Conservation (phyloP, 1,140 invertebrate species). For the Leptopilina clavipes region DNA sequence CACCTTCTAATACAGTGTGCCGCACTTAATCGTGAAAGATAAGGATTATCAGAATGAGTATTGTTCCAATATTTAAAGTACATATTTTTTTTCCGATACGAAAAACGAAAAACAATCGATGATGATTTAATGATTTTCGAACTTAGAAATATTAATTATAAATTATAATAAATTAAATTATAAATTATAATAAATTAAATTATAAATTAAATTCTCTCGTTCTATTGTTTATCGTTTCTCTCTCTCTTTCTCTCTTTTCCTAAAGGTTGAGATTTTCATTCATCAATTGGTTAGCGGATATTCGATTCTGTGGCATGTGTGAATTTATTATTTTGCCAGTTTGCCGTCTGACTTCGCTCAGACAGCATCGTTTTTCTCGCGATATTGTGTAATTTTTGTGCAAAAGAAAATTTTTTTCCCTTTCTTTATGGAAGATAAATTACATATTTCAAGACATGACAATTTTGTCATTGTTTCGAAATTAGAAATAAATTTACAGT, state of each 20-base stretch:
- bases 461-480: too few relatives aligned
- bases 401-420: background rate
- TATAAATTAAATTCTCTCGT: too few relatives aligned
- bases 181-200: background rate
- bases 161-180: background rate
- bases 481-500: too few relatives aligned
- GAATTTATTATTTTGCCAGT: background rate
- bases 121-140: background rate
- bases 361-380: background rate
- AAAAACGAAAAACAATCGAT: background rate
- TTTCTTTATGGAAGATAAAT: too few relatives aligned
- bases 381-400: background rate
- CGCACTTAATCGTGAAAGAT: background rate
- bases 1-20: background rate
- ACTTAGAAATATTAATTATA: background rate
- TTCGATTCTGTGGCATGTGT: background rate
- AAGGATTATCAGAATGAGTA: background rate
- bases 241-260: too few relatives aligned
- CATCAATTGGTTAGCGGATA: background rate
- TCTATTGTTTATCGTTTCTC: background rate
- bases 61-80: background rate
- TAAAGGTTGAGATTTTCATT: background rate
- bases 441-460: too few relatives aligned
- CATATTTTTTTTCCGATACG: background rate
- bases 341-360: conserved; percentile 10